Conservation (phyloP, 1,140 invertebrate genomes). For the Pentalonia nigronervosa region DNA sequence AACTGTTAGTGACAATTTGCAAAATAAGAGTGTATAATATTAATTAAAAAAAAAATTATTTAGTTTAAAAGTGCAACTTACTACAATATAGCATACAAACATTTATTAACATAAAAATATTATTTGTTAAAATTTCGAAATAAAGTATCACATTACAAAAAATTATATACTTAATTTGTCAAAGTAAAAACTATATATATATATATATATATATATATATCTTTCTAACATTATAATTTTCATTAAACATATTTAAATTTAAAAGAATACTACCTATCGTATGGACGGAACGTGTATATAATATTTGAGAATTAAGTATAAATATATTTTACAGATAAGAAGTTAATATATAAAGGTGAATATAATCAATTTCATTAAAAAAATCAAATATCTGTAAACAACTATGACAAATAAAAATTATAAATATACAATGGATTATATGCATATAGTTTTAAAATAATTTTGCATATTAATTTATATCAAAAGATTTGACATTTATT, state of each 20-base stretch:
- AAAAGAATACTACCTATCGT: slow-evolving; percentile 15
- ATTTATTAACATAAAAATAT: slow-evolving; percentile 21
- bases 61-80: slow-evolving; percentile 1
- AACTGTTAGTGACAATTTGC: not conserved
- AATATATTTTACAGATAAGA: not conserved
- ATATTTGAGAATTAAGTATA: slow-evolving; percentile 25
- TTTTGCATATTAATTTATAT: not conserved
- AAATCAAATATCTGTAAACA: not conserved
- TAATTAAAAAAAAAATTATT: not conserved
- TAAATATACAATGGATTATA: not conserved
- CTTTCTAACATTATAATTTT: not conserved
- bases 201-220: too few relatives aligned
- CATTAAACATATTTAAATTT: slow-evolving; percentile 14
- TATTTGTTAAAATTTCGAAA: slow-evolving; percentile 4
- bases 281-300: slow-evolving; percentile 27
- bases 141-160: slow-evolving; percentile 47
- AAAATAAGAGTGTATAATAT: not conserved
- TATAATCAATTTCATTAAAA: not conserved
- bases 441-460: not conserved
- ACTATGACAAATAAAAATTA: not conserved
- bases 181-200: not conserved
- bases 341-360: not conserved
- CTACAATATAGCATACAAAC: not conserved
- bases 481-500: not conserved
- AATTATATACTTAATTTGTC: not conserved